Evolutionary conservation across 2,113 vertebrate species (phyloP).

Genomic region (Salvelinus fontinalis): DNA sequence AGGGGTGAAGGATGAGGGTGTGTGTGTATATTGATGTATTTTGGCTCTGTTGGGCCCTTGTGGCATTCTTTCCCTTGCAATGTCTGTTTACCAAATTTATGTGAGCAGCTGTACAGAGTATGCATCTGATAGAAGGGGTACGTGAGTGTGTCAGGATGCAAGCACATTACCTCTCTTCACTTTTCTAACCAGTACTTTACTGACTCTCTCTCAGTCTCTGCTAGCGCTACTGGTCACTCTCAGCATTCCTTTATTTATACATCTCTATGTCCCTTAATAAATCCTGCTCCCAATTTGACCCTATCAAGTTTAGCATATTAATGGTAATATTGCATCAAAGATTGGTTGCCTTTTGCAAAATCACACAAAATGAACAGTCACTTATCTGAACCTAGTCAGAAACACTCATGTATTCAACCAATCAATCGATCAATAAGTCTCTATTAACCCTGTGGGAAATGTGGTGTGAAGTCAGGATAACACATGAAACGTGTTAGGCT

Average conservation of each 20-base stretch:
- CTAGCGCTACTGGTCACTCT: slow-evolving; percentile 42
- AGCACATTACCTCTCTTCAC: not conserved
- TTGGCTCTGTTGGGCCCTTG: slow-evolving; percentile 34
- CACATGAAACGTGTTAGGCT: not conserved
- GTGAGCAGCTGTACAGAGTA: slow-evolving; percentile 22
- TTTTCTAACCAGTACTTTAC: slow-evolving; percentile 18
- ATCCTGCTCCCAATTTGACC: slow-evolving; percentile 19
- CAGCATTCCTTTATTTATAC: slow-evolving; percentile 7
- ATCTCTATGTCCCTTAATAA: slow-evolving; percentile 42
- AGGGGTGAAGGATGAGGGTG: slow-evolving; percentile 6
- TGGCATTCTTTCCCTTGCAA: not conserved
- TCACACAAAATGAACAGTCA: not conserved
- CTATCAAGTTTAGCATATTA: slow-evolving; percentile 17
- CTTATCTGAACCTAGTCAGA: not conserved
- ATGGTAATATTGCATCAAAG: not conserved
- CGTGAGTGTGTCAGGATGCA: not conserved
- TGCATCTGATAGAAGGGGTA: not conserved
- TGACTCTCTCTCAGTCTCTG: slow-evolving; percentile 36
- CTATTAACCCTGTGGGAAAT: not conserved
- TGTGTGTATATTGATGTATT: slow-evolving; percentile 15
- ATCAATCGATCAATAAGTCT: not conserved
- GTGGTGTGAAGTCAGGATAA: not conserved
- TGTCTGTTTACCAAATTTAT: slow-evolving; percentile 27
- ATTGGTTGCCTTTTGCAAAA: not conserved
- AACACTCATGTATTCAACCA: not conserved